A percentile compares a stretch with the other conserved stretches of the same genome.
Conservation (phyloP, 1,140 invertebrate species). For the Cyrtorhinus lividipennis region DNA sequence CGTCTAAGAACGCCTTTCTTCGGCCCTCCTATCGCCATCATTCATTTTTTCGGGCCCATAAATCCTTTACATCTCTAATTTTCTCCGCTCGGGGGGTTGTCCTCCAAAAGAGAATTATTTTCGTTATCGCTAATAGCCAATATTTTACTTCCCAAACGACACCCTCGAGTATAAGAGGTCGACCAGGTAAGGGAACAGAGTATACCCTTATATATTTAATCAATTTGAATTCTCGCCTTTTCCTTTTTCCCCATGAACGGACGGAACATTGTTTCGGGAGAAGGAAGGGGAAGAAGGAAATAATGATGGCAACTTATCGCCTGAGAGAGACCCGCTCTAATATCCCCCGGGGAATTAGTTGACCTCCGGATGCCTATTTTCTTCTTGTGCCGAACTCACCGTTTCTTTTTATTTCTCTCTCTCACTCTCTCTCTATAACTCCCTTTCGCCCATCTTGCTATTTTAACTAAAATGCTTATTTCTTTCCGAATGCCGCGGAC, state of each 20-base stretch:
- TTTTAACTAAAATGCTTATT: no score
- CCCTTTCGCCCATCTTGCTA: no score
- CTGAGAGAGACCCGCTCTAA: neutral
- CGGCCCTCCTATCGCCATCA: neutral
- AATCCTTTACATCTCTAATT: neutral
- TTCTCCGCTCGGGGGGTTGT: neutral
- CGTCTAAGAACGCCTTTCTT: no score
- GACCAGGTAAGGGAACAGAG: neutral
- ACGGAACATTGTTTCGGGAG: neutral
- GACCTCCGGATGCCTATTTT: neutral
- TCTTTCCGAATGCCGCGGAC: no score
- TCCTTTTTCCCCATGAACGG: neutral
- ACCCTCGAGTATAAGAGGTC: slow-evolving; percentile 3
- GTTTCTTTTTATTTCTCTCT: neutral
- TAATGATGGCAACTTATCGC: slow-evolving; percentile 1
- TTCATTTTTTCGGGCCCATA: neutral
- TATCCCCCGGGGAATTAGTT: neutral
- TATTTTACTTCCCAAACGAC: slow-evolving; percentile 6
- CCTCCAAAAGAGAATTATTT: slow-evolving; percentile 1
- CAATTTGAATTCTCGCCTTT: neutral
- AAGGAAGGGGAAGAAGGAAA: neutral
- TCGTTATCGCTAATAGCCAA: slow-evolving; percentile 6
- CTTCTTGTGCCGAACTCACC: neutral
- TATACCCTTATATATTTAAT: slow-evolving; percentile 3
- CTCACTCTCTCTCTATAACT: no score